Conservation (phyloP, 2,888 invertebrate species). For the Oxytorus armatus region DNA sequence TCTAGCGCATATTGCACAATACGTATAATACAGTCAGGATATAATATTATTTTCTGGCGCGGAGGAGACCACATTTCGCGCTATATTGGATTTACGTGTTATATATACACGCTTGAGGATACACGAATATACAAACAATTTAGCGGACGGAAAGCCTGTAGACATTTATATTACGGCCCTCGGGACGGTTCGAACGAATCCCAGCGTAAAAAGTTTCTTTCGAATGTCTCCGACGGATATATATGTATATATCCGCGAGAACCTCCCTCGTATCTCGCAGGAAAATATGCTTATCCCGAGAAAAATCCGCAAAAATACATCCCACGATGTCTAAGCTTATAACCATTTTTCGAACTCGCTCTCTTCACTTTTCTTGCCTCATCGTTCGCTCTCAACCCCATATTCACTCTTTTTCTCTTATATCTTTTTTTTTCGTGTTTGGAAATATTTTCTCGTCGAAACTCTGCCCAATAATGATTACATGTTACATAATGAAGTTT, state of each 20-base stretch:
- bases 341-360: constrained; percentile 13
- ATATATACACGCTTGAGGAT: constrained; percentile 35
- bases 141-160: constrained; percentile 66
- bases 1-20: constrained; percentile 15
- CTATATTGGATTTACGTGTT: constrained; percentile 47
- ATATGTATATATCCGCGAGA: constrained; percentile 5
- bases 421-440: neutral
- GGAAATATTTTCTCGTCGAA: constrained; percentile 68
- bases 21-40: constrained; percentile 48
- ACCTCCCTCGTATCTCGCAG: constrained; percentile 52
- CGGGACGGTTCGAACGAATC: constrained; percentile 66
- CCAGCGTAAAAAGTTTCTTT: constrained; percentile 73
- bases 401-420: neutral
- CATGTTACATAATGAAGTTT: no score
- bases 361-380: constrained; percentile 1
- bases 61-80: constrained; percentile 44
- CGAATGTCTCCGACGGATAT: constrained; percentile 40
- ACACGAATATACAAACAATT: constrained; percentile 69
- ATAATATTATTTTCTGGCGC: constrained; percentile 62
- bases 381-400: constrained; percentile 29
- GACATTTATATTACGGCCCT: constrained; percentile 74
- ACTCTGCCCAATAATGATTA: constrained; percentile 52
- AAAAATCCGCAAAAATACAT: constrained; percentile 70
- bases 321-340: constrained; percentile 11
- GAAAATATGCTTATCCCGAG: constrained; percentile 78